Conservation (phyloP, 2,797 vertebrate genomes). For the Scolopax bukidnonensis region DNA sequence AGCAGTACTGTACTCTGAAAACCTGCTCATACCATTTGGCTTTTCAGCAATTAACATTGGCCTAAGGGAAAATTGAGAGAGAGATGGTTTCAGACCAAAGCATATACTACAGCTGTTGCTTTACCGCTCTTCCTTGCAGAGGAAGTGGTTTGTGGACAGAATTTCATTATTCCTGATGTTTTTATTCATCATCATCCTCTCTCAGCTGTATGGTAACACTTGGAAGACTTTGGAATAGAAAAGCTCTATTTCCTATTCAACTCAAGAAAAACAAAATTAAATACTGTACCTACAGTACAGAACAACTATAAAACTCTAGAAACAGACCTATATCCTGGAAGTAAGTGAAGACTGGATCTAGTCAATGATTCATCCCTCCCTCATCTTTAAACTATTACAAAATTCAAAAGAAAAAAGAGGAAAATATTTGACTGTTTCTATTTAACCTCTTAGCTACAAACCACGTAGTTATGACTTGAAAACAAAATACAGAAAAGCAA, state of each 20-base stretch:
- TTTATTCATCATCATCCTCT: not conserved
- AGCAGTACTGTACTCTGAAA: not conserved
- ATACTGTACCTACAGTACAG: not conserved
- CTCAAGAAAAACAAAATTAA: not conserved
- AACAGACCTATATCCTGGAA: not conserved
- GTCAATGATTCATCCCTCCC: not conserved
- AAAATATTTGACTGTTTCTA: not conserved
- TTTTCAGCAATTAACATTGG: conserved; percentile 53
- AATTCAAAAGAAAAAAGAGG: not conserved
- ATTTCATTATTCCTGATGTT: not conserved
- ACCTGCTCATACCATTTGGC: not conserved
- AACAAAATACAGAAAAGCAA: not conserved
- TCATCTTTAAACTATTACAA: not conserved
- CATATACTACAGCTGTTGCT: not conserved
- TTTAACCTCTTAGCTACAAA: not conserved
- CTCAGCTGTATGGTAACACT: not conserved
- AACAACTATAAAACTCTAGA: not conserved
- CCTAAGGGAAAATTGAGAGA: conserved; percentile 38
- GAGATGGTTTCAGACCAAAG: conserved; percentile 26
- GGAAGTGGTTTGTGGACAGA: not conserved
- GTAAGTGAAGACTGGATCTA: not conserved
- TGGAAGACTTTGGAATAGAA: not conserved
- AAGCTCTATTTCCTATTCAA: not conserved
- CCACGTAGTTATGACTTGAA: not conserved
- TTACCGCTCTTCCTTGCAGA: not conserved